phyloP scores from a whole-genome alignment of 2,888 invertebrate genomes.

The Neoscelio sp. region DNA sequence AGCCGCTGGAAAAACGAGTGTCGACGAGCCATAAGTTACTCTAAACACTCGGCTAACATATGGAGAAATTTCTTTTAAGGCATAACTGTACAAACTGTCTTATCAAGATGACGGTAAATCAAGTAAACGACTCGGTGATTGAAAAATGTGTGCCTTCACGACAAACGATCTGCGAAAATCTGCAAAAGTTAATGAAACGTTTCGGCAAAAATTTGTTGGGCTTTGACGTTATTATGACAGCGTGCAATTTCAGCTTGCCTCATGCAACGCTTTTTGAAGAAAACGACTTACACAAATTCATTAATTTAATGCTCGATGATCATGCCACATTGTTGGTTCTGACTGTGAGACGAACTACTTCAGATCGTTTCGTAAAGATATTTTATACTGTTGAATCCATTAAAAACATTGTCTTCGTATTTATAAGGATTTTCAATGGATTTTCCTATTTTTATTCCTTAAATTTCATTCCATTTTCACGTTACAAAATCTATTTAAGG shows the following conservation, averaged over 20 bases:
- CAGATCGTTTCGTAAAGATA: no score
- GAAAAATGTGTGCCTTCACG: slow-evolving; percentile 47
- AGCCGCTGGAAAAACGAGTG: slow-evolving; percentile 52
- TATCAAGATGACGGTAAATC: slow-evolving; percentile 49
- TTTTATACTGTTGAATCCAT: no score
- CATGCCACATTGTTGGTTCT: slow-evolving; percentile 1
- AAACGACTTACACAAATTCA: slow-evolving; percentile 29
- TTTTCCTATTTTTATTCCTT: no score
- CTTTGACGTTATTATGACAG: slow-evolving; percentile 19
- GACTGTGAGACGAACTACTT: background rate
- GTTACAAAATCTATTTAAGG: no score
- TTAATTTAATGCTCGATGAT: slow-evolving; percentile 22
- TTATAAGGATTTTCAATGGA: no score
- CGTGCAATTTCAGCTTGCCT: slow-evolving; percentile 3
- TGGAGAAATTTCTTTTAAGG: slow-evolving; percentile 54
- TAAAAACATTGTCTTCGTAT: no score
- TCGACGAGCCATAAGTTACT: slow-evolving; percentile 57
- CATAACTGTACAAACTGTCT: slow-evolving; percentile 41
- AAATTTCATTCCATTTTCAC: no score
- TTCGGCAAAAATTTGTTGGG: slow-evolving; percentile 29
- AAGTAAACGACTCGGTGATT: slow-evolving; percentile 40
- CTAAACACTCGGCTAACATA: slow-evolving; percentile 46
- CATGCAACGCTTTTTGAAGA: slow-evolving; percentile 17
- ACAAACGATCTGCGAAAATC: slow-evolving; percentile 11
- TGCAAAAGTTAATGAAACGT: slow-evolving; percentile 41